Evolutionary conservation across 1,140 invertebrate species (phyloP).

Genomic region (Leptinotarsa texana): DNA sequence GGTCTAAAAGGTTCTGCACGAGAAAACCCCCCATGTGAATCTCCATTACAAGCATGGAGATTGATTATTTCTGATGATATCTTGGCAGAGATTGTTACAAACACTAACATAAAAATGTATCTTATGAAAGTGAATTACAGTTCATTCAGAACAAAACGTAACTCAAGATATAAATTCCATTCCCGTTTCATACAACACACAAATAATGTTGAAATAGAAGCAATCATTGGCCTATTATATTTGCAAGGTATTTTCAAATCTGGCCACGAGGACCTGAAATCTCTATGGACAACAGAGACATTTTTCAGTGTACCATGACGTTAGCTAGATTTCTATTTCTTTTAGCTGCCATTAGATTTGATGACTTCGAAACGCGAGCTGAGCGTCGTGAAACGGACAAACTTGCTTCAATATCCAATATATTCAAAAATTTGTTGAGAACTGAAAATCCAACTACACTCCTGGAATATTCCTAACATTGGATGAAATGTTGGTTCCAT

Average conservation of each 20-base stretch:
- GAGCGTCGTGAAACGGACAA: no score
- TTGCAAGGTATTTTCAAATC: slow-evolving; percentile 19
- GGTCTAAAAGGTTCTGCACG: no score
- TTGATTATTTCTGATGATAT: neutral
- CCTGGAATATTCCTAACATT: neutral
- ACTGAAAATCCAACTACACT: neutral
- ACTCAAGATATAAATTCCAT: neutral
- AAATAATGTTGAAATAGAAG: neutral
- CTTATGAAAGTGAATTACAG: neutral
- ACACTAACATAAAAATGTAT: neutral
- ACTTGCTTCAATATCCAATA: no score
- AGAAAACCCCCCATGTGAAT: neutral
- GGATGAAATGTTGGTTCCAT: slow-evolving; percentile 28
- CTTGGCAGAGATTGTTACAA: neutral
- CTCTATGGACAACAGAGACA: slow-evolving; percentile 13
- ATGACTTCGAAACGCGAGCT: no score
- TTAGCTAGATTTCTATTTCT: no score
- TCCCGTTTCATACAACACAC: neutral
- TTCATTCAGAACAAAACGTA: neutral
- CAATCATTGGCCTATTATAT: neutral
- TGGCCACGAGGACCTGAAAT: slow-evolving; percentile 16
- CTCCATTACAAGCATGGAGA: neutral
- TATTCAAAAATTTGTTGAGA: no score
- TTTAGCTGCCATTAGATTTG: no score
- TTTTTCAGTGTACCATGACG: no score